Conservation (phyloP, 2,797 vertebrate genomes). For the Megalops cyprinoides region DNA sequence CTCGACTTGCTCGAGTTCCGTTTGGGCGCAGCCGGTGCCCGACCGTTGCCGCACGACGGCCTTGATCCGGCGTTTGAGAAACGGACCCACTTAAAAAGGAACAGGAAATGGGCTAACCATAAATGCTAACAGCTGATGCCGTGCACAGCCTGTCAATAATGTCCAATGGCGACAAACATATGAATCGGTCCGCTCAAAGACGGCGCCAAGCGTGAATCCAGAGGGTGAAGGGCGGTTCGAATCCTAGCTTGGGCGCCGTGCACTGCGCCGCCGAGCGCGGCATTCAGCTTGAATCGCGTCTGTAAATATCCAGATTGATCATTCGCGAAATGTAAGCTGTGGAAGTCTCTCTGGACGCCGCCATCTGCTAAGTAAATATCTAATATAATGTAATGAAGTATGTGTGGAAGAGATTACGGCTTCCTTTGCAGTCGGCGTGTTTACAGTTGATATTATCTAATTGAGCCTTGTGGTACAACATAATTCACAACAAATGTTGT, state of each 20-base stretch:
- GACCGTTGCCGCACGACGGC: no score
- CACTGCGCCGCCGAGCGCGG: not conserved
- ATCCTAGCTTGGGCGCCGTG: not conserved
- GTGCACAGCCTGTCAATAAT: no score
- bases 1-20: no score
- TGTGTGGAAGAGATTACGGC: not conserved
- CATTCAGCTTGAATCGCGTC: not conserved
- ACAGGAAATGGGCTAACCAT: no score
- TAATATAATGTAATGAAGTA: not conserved
- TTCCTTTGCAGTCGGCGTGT: not conserved
- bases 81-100: no score
- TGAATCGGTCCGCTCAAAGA: no score
- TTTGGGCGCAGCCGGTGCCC: no score
- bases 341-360: not conserved
- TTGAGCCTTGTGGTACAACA: not conserved
- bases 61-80: no score
- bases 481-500: not conserved
- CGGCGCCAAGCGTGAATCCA: no score
- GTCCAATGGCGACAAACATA: no score
- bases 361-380: not conserved
- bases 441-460: not conserved
- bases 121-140: no score
- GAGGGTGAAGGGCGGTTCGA: no score
- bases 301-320: not conserved
- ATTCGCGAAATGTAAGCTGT: not conserved